Evolutionary conservation across 2,888 invertebrate species (phyloP), one percentile per base, ranked within the genome.

Genomic region (Lasius platythorax): DNA sequence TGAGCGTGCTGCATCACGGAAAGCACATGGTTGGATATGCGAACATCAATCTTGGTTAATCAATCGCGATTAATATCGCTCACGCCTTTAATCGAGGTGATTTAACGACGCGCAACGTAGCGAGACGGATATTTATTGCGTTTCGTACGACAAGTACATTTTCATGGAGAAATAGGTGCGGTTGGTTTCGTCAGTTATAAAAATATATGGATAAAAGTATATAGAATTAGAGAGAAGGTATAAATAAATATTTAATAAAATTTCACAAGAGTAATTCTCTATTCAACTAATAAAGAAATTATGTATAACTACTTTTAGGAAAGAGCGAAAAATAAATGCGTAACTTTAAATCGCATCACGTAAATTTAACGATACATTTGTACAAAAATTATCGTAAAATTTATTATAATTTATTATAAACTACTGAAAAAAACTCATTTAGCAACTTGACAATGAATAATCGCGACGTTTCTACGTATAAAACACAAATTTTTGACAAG

Each of bases 51-150:
- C 37, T 63, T 50, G 11, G 11, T 82, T 75, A 53, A 53, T 53
- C 8, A 53, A 53, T 53, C 46, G 23, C 9, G 30, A 82, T 72
- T 64, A 68, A 79, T 70, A 79, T 79, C 43, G 40, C 12, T 73
- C 12, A 43, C 43, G n/a, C 23, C 43, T 46, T 70, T 33, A 78
- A 46, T 58, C 28, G 11, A 66, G 23, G 30, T 33, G 15, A 68
- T n/a, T 78, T 68, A 76, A 64, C 53, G 23, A 15, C 18, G 64
- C 50, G 50, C 30, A 64, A 64, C 37, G 33, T 50, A 28, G 46
- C 8, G n/a, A 46, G 3, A 33, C 18, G 18, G 18, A 28, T 5
- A 72, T 72, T 23, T 37, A 28, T 11, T 6, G 33, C 23, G 5
- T 40, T 37, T 72, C 4, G 1, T 18, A 3, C 2, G n/a, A 6